Evolutionary conservation across 2,113 vertebrate genomes (phyloP), one percentile per base, ranked within the genome.

Genomic region (Halcyon senegalensis): DNA sequence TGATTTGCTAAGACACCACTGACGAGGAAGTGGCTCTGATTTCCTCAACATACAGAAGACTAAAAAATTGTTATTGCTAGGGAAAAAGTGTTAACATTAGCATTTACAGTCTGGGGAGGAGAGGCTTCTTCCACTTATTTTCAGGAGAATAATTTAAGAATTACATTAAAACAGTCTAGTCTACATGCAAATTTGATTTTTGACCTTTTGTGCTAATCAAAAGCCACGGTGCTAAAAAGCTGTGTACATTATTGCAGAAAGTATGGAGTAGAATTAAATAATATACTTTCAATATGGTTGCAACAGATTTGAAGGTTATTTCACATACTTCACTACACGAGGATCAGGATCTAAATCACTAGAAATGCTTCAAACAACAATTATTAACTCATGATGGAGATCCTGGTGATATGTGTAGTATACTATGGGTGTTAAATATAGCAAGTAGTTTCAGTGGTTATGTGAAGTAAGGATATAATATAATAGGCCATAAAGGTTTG

Each of bases 101-200:
- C 60, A 83, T 95, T 94, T 94, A 87, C 75, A 95, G 27, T 86
- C 48, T 78, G 62, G 77, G 94, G 56, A 94, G 82, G 89, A 97
- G 78, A 96, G 41, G 55, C 83, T 95, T 86, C 93, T 90, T 95
- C 93, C 87, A 85, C 88, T 53, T 92, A 81, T 91, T 97, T 96
- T 95, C 74, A 85, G 81, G 70, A 94, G 84, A 96, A 96, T 80
- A 93, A 92, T 87, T 94, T 96, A 88, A 84, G 92, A 97, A 97
- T 95, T 97, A 67, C 95, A 91, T 96, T 96, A 95, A 97, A 97
- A 97, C 93, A 96, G 87, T 94, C 96, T 86, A 95, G 90, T 89
- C 93, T 93, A 94, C 89, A 94, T 90, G 90, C 80, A 97, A 95
- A 97, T 94, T 95, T 84, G 67, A 92, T 95, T 91, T 95, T 96